Base-by-base conservation (phyloP, 1,140 invertebrate genomes). In the Leptinotarsa undecemlineata region DNA sequence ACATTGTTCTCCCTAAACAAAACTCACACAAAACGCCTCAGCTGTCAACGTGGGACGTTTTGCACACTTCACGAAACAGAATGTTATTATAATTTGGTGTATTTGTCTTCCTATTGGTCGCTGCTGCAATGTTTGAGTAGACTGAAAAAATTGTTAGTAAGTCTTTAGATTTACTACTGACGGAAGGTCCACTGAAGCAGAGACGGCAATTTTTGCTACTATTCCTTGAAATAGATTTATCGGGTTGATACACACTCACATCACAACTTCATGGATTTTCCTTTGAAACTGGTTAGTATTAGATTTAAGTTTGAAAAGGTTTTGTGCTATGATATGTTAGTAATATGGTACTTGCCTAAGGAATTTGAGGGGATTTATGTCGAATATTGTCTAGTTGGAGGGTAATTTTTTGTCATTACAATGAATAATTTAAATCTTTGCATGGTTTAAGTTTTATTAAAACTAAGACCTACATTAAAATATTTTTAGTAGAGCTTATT, bases 261-360 rank as follows among this genome's bases (percentile, higher is more conserved):
- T 74, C 67, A 74, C 67, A 74, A 74, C 68, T 17, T 68, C 64
- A 71, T 64, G 68, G 67, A 71, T 71, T 70, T 70, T 74, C 68
- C 61, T 70, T 70, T 70, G 57, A 71, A 74, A 74, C 67, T 74
- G 73, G 73, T 74, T 74, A 74, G 73, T 74, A 74, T 72, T 15
- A 62, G 17, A 62, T 21, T 62, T 57, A 57, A 17, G 51, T 57
- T 15, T 19, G 51, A 42, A 42, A 11, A 57, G 51, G 51, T 57
- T 57, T 57, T 57, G 4, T 57, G 51, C 51, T 6, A 57, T 57
- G 51, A 57, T 4, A 57, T 14, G n/a, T n/a, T 57, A 4, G 4
- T 8, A 57, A 57, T 57, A 57, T 57, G 51, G 51, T 57, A 57
- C 51, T 57, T 57, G 51, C 3, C n/a, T 42, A 42, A 42, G 8